Percentiles rank a stretch among this genome's conserved stretches.
Conservation (phyloP, 2,113 vertebrate species). For the Illadopsis cleaveri region DNA sequence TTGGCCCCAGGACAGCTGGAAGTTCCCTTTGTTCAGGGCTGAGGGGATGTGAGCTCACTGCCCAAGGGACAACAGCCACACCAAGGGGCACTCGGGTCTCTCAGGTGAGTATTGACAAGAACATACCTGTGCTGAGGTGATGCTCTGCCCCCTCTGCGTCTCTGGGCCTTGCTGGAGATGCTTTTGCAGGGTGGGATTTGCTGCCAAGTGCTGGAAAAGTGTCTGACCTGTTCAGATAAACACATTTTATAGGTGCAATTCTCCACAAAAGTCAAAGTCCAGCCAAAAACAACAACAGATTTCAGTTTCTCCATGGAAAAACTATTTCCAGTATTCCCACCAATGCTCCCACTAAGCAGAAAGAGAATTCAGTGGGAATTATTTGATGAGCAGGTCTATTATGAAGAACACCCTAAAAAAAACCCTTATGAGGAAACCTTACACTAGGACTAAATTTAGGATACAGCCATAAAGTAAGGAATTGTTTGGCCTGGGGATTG, state of each 20-base stretch:
- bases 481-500: not conserved
- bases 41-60: not conserved
- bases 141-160: slow-evolving; percentile 64
- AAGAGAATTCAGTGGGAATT: not conserved
- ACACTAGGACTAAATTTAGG: not conserved
- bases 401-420: not conserved
- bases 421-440: not conserved
- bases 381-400: not conserved
- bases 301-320: not conserved
- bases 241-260: not conserved
- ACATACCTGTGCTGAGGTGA: slow-evolving; percentile 76
- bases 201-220: slow-evolving; percentile 74
- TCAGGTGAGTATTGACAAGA: rapidly evolving
- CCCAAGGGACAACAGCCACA: not conserved
- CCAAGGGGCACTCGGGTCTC: rapidly evolving
- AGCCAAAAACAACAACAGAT: not conserved
- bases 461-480: not conserved
- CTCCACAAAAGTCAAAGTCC: rapidly evolving
- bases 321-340: not conserved
- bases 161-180: slow-evolving; percentile 72
- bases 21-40: not conserved
- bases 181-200: slow-evolving; percentile 70
- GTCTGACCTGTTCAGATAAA: slow-evolving; percentile 75
- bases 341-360: not conserved
- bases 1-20: rapidly evolving